Percentiles rank a stretch among this genome's conserved stretches.
Evolutionary conservation across 1,140 invertebrate genomes (phyloP).

Genomic region (Drosophila ironensis): DNA sequence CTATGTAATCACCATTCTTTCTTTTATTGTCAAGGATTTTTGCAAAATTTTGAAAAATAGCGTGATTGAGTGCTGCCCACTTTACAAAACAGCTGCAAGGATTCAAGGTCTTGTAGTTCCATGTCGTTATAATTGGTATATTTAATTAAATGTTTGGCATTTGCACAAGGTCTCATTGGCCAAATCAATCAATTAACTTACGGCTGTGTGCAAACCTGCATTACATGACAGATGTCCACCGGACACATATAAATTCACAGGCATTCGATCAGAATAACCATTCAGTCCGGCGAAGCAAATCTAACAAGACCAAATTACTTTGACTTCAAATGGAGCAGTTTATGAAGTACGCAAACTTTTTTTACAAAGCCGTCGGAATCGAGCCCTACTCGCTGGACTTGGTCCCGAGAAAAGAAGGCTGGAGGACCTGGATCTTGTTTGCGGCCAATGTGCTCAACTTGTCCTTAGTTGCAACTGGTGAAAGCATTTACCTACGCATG

Average conservation of each 20-base stretch:
- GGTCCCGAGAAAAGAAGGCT: background rate
- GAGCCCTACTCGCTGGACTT: constrained; percentile 22
- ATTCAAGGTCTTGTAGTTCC: background rate
- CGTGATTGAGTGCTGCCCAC: background rate
- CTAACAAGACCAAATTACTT: too few relatives aligned
- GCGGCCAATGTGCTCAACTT: constrained; percentile 42
- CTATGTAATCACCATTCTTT: too few relatives aligned
- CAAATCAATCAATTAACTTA: too few relatives aligned
- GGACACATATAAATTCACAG: background rate
- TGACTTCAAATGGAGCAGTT: constrained; percentile 32
- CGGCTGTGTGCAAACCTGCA: too few relatives aligned
- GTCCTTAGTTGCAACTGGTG: background rate
- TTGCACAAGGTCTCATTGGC: too few relatives aligned
- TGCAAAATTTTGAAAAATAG: background rate
- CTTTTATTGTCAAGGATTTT: background rate
- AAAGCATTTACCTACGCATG: constrained; percentile 32
- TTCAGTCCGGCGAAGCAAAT: too few relatives aligned
- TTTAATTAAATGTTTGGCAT: too few relatives aligned
- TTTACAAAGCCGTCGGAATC: constrained; percentile 45
- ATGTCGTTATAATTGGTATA: too few relatives aligned
- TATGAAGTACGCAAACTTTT: constrained; percentile 54
- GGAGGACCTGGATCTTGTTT: constrained; percentile 21
- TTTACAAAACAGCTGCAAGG: background rate
- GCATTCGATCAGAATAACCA: background rate
- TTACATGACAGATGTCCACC: too few relatives aligned